Conservation (phyloP, 1,140 invertebrate species). For the Plutomurus gul region DNA sequence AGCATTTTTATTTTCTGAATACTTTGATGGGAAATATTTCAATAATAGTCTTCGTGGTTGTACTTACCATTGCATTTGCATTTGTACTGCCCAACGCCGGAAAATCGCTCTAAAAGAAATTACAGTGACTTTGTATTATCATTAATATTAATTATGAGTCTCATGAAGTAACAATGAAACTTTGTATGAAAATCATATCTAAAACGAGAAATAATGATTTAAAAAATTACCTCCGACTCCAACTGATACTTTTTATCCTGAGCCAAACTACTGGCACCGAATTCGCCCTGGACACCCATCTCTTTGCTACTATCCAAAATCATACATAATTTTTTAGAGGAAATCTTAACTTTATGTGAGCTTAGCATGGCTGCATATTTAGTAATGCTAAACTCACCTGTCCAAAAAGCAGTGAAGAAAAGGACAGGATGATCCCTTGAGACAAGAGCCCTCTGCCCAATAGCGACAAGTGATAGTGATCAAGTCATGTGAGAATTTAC, state of each 20-base stretch:
- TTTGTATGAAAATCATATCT: too few species aligned
- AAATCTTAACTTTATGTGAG: too few species aligned
- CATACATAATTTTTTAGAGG: neutral
- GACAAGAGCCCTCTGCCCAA: conserved; percentile 51
- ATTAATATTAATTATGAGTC: too few species aligned
- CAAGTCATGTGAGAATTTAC: conserved; percentile 50
- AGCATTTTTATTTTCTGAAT: neutral
- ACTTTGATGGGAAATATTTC: neutral
- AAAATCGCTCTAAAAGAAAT: conserved; percentile 51
- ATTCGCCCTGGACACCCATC: neutral
- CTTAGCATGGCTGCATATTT: too few species aligned
- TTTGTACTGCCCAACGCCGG: conserved; percentile 47
- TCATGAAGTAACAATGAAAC: too few species aligned
- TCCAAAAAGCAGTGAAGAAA: conserved; percentile 48
- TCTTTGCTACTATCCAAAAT: neutral
- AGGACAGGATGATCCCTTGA: conserved; percentile 45
- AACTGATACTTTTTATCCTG: conserved; percentile 45
- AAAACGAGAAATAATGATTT: too few species aligned
- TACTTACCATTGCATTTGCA: conserved; percentile 18
- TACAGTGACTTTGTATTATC: too few species aligned
- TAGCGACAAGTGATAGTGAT: conserved; percentile 46
- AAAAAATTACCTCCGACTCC: too few species aligned
- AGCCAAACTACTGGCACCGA: neutral
- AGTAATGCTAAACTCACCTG: conserved; percentile 23
- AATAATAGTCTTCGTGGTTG: neutral